These are phyloP conservation scores for Ciconia maguari DNA, from an alignment of 2,113 vertebrate species.

Conservation along the genomic window DNA sequence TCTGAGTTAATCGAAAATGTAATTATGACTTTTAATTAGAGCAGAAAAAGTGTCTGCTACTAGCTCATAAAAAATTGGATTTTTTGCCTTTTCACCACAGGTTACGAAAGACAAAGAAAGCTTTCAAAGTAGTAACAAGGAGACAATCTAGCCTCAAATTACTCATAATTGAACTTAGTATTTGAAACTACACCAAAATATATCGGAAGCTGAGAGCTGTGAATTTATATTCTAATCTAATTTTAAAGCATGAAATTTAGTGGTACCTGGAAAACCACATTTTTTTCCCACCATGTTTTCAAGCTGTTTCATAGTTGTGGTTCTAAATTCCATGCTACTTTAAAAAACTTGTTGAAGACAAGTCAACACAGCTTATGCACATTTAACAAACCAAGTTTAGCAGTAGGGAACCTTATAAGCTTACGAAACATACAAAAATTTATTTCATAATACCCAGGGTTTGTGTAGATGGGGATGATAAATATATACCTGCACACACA, in stretches of 20 bases:
- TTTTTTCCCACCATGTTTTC: neutral
- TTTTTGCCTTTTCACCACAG: conserved; percentile 42
- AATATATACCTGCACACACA: neutral
- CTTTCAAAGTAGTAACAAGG: conserved; percentile 18
- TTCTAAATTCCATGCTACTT: neutral
- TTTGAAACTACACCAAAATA: conserved; percentile 47
- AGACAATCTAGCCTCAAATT: conserved; percentile 48
- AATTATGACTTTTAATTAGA: conserved; percentile 69
- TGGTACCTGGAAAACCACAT: neutral
- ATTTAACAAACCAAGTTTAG: neutral
- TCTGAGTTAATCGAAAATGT: conserved; percentile 59
- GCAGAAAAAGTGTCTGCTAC: conserved; percentile 35
- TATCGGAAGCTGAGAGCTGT: neutral
- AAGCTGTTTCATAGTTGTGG: neutral
- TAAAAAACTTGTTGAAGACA: neutral
- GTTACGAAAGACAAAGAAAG: conserved; percentile 48
- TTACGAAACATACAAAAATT: neutral
- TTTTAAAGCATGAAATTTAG: conserved; percentile 10
- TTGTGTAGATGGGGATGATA: neutral
- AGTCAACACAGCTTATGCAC: neutral
- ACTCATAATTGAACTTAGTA: conserved; percentile 38
- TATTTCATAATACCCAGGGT: neutral
- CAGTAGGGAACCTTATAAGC: neutral
- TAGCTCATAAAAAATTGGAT: conserved; percentile 11
- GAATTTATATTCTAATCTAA: conserved; percentile 30